phyloP scores from a whole-genome alignment of 1,140 invertebrate species.

The Dermatophagoides farinae region DNA sequence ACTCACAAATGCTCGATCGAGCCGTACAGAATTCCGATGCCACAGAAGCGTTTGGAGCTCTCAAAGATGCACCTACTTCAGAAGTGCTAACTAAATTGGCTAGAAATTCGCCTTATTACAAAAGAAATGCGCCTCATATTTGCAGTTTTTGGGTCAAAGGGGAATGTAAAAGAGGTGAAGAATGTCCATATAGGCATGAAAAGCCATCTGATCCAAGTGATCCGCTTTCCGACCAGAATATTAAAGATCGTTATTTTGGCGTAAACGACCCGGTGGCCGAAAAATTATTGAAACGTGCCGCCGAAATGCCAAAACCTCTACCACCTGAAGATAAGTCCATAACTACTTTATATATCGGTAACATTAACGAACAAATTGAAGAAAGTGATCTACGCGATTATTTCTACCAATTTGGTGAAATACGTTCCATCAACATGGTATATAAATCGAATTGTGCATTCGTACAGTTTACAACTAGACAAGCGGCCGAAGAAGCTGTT shows the following conservation, averaged over 20 bases:
- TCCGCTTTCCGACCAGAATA: slow-evolving; percentile 95
- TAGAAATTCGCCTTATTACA: slow-evolving; percentile 92
- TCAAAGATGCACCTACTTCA: slow-evolving; percentile 32
- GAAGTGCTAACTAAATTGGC: slow-evolving; percentile 86
- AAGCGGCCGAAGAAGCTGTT: slow-evolving; percentile 73
- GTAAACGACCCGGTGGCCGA: slow-evolving; percentile 97
- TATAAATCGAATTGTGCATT: slow-evolving; percentile 90
- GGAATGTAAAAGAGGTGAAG: slow-evolving; percentile 93
- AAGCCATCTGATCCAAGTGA: slow-evolving; percentile 99
- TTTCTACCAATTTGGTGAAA: slow-evolving; percentile 99
- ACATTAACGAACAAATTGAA: slow-evolving; percentile 62
- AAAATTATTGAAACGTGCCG: slow-evolving; percentile 73
- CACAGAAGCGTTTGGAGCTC: slow-evolving; percentile 29
- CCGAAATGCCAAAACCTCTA: slow-evolving; percentile 78
- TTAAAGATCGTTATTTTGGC: slow-evolving; percentile 94
- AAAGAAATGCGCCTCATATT: slow-evolving; percentile 92
- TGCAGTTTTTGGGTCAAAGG: slow-evolving; percentile 99
- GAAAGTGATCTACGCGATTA: slow-evolving; percentile 77
- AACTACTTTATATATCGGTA: slow-evolving; percentile 85
- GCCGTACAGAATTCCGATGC: slow-evolving; percentile 28
- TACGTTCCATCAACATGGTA: slow-evolving; percentile 74
- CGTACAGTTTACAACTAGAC: slow-evolving; percentile 77
- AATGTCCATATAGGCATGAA: slow-evolving; percentile 96
- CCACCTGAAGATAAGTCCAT: slow-evolving; percentile 88
- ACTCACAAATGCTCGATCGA: slow-evolving; percentile 50